Base-by-base conservation (phyloP, 1,140 invertebrate genomes). In the Ladona fulva region DNA sequence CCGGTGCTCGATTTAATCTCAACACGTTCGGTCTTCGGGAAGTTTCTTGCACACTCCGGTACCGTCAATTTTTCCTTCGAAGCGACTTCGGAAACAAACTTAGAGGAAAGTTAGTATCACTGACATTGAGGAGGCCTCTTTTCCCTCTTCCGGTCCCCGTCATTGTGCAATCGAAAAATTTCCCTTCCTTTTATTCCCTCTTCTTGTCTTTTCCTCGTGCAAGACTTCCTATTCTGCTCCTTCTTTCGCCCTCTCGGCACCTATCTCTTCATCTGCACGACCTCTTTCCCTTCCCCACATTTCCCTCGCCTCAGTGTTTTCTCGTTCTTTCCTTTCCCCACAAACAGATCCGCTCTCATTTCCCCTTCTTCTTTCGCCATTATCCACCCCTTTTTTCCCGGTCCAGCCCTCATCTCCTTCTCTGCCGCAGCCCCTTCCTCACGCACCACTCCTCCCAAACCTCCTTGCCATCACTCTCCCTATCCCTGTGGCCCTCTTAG, bases 221-320 rank as follows among this genome's bases (percentile, higher is more conserved):
- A 52, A 52, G 44, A 11, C 44, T 52, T 19, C 44, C 44, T 52
- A 52, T 19, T 10, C 44, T 19, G 44, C 44, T 52, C 44, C 44
- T 11, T 19, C 44, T 52, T 19, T 19, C 44, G 10, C 5, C 52
- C 52, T 22, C 52, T 5, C 1, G 3, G 3, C 52, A 66, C 52
- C 52, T 66, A 66, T 66, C 52, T 66, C n/a, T 66, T 66, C 52
- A 66, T 66, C 52, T 66, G 52, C 52, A 66, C 52, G 52, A 66
- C 52, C 52, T 66, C 3, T 22, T 66, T 66, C 52, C 12, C 52
- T 66, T 22, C 52, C 5, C 14, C 52, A 3, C n/a, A n/a, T n/a
- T n/a, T n/a, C n/a, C n/a, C n/a, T n/a, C n/a, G n/a, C n/a, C n/a
- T 12, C 52, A 19, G n/a, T 66, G 16, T 66, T 22, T 22, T 22